phyloP scores from a whole-genome alignment of 2,113 vertebrate species.

The Pyxicephalus adspersus region DNA sequence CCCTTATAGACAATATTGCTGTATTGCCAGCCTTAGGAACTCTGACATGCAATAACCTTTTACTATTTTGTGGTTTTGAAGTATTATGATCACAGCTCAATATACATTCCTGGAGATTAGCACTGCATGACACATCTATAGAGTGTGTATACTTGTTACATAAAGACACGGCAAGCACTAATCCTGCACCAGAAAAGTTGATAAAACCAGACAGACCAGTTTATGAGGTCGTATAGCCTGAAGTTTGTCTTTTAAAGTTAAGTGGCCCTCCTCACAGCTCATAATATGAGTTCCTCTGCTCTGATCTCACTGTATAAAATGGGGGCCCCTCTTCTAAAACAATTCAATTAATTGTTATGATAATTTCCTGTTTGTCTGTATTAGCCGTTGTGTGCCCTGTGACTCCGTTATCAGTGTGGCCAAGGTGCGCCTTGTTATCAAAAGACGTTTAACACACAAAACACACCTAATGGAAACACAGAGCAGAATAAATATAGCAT shows the following conservation, averaged over 20 bases:
- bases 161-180: too few relatives aligned
- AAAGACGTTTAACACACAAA: background rate
- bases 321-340: background rate
- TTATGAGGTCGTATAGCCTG: background rate
- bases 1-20: too few relatives aligned
- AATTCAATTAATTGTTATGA: background rate
- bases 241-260: background rate
- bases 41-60: too few relatives aligned
- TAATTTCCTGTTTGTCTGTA: background rate
- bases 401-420: constrained; percentile 7
- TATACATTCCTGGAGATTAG: too few relatives aligned
- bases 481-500: background rate
- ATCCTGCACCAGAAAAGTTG: background rate
- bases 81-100: too few relatives aligned
- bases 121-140: too few relatives aligned
- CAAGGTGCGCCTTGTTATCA: constrained; percentile 19
- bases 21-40: too few relatives aligned
- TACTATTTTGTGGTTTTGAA: too few relatives aligned
- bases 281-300: too few relatives aligned
- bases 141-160: background rate
- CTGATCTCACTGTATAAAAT: too few relatives aligned
- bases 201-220: constrained; percentile 29
- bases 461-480: background rate
- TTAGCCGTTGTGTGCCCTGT: background rate
- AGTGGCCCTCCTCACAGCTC: too few relatives aligned